Base-by-base conservation (phyloP, 1,140 invertebrate species). In the Phymorhynchus buccinoides region DNA sequence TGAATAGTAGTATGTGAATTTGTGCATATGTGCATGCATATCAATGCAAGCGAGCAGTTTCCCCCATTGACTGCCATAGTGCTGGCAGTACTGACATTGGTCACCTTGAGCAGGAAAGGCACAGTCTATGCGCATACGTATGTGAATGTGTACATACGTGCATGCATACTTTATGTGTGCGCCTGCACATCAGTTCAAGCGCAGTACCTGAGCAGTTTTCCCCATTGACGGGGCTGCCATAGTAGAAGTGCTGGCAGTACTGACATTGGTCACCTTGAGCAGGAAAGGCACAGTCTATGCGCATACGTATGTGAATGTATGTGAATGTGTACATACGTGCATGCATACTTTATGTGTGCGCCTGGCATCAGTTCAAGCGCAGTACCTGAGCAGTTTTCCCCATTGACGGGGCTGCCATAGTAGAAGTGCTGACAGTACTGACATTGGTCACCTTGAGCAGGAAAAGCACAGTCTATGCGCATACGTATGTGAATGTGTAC, bases 1-100 rank as follows among this genome's bases (percentile, higher is more conserved):
- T n/a, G n/a, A n/a, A n/a, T n/a, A n/a, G n/a, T n/a, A n/a, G n/a
- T n/a, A n/a, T n/a, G n/a, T n/a, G n/a, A n/a, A 12, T 14, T 27
- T 14, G 12, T 56, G n/a, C n/a, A n/a, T n/a, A n/a, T n/a, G n/a
- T n/a, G n/a, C n/a, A n/a, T n/a, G n/a, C n/a, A n/a, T n/a, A n/a
- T n/a, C n/a, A n/a, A n/a, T n/a, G n/a, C n/a, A n/a, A n/a, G n/a
- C n/a, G 96, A 96, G 93, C 98, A 99, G 56, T 95, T 95, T 97
- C n/a, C 98, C 14, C 98, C 98, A 94, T 99, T 99, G 41, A 97
- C 96, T 96, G 42, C 98, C 98, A 95, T 96, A 97, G 83, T 96
- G 95, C 83, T 96, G 95, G 93, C 98, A 99, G 41, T 95, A 94
- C 87, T 95, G 93, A 94, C 98, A 99, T n/a, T 91, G 81, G 37